Conservation (phyloP, 2,888 invertebrate species). For the Pyrocoelia pectoralis region DNA sequence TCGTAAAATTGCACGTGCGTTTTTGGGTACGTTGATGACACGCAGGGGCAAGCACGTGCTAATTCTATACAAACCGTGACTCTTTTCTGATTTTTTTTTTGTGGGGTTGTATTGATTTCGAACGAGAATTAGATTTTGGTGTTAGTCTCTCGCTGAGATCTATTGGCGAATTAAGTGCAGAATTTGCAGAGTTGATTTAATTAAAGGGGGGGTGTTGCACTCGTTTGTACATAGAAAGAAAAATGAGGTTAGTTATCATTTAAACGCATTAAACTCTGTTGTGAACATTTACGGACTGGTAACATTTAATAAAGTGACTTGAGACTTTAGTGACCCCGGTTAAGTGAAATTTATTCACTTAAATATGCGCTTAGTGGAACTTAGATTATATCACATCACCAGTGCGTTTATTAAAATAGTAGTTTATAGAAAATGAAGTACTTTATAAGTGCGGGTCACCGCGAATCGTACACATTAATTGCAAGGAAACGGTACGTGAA, state of each 20-base stretch:
- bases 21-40: conserved; percentile 30
- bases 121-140: not conserved
- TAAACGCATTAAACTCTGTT: conserved; percentile 20
- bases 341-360: conserved; percentile 5
- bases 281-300: conserved; percentile 30
- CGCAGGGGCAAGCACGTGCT: conserved; percentile 31
- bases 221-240: conserved; percentile 11
- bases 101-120: not conserved
- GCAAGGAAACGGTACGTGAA: conserved; percentile 72
- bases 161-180: not conserved
- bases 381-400: conserved; percentile 8
- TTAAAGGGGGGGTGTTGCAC: conserved; percentile 16
- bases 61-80: conserved; percentile 16
- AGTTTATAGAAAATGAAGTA: conserved; percentile 64
- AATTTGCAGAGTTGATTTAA: not conserved
- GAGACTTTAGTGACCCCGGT: conserved; percentile 3
- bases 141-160: not conserved
- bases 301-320: conserved; percentile 16
- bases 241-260: conserved; percentile 26
- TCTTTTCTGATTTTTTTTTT: not conserved
- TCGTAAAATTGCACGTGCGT: conserved; percentile 28
- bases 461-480: conserved; percentile 69
- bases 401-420: not conserved
- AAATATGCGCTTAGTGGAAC: conserved; percentile 8
- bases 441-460: conserved; percentile 64